A percentile compares a stretch with the other conserved stretches of the same genome.
These are phyloP conservation scores for Arrhamphus sclerolepis DNA, from an alignment of 2,797 vertebrate species.

Conservation along the genomic window DNA sequence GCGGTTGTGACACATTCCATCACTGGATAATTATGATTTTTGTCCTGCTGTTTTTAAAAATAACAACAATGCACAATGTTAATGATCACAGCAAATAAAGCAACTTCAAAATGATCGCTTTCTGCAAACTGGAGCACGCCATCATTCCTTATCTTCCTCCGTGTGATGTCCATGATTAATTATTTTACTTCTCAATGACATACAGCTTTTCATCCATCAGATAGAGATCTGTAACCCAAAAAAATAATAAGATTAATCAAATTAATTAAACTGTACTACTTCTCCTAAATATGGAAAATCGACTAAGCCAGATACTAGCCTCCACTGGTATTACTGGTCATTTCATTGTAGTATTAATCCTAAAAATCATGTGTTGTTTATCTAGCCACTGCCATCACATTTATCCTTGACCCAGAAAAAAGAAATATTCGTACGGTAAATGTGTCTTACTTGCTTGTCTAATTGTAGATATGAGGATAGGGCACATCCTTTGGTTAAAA, in stretches of 20 bases:
- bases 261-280: conserved; percentile 58
- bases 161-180: conserved; percentile 56
- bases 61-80: too few relatives aligned
- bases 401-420: conserved; percentile 57
- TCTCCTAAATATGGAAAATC: conserved; percentile 34
- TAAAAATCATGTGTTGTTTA: conserved; percentile 46
- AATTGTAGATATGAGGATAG: conserved; percentile 34
- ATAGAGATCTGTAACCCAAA: conserved; percentile 54
- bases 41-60: too few relatives aligned
- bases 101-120: too few relatives aligned
- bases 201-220: conserved; percentile 45
- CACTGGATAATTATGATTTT: too few relatives aligned
- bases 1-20: conserved; percentile 61
- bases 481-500: conserved; percentile 39
- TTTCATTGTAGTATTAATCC: conserved; percentile 36
- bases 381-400: conserved; percentile 37
- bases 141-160: conserved; percentile 12
- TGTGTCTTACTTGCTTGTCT: conserved; percentile 51
- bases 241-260: conserved; percentile 69
- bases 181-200: conserved; percentile 47
- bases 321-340: conserved; percentile 32
- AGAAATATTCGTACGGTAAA: conserved; percentile 42
- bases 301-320: conserved; percentile 22
- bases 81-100: too few relatives aligned
- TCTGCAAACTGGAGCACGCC: conserved; percentile 3